Conservation (phyloP, 2,797 vertebrate genomes). For the Rhincodon typus region DNA sequence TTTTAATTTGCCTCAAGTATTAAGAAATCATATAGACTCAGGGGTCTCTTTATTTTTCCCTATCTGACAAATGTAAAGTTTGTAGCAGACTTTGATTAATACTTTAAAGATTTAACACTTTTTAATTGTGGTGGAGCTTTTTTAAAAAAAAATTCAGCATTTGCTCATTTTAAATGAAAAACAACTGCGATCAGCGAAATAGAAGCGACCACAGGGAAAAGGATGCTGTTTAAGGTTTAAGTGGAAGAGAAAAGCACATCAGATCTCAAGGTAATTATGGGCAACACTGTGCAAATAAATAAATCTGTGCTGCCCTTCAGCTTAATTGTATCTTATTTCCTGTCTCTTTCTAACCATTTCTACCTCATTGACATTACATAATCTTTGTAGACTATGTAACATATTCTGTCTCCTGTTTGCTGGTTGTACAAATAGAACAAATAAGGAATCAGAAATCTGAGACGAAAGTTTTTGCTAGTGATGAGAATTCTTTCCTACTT, state of each 20-base stretch:
- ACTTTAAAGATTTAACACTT: conserved; percentile 71
- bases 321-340: conserved; percentile 23
- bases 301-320: neutral
- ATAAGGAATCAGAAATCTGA: neutral
- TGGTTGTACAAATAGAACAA: neutral
- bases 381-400: neutral
- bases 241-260: neutral
- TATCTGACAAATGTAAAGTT: conserved; percentile 54
- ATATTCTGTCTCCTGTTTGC: neutral
- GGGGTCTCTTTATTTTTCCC: conserved; percentile 45
- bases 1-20: conserved; percentile 60
- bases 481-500: neutral
- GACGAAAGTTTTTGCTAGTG: neutral
- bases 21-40: conserved; percentile 63
- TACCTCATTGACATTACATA: conserved; percentile 1
- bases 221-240: conserved; percentile 13
- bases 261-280: conserved; percentile 33
- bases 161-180: conserved; percentile 1
- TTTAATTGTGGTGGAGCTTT: conserved; percentile 69
- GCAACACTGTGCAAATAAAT: conserved; percentile 33
- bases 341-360: neutral
- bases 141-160: conserved; percentile 41
- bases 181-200: neutral
- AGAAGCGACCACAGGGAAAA: neutral
- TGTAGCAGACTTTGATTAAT: conserved; percentile 68